Base-by-base conservation (phyloP, 2,113 vertebrate genomes). In the Gasterosteus aculeatus region DNA sequence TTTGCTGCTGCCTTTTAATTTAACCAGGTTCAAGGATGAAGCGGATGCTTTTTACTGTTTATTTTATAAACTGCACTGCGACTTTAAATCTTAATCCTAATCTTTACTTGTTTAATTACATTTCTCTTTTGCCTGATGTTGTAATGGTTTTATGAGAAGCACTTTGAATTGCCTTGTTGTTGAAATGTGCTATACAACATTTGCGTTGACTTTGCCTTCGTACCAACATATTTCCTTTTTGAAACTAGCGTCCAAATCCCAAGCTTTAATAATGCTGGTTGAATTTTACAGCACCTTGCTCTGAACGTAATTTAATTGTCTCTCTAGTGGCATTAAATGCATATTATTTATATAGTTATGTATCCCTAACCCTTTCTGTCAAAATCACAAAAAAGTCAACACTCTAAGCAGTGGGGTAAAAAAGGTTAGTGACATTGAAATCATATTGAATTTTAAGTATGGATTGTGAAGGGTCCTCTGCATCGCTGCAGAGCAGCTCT, bases 401-500 rank as follows among this genome's bases (percentile, higher is more conserved):
- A 31, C 15, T 54, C 29, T 12, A 6, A 18, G 38, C 22, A 54
- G 56, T 29, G 42, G 6, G 22, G 31, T 66, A 51, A 69, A 51
- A 69, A 22, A 56, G 7, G 49, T 35, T n/a, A 71, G 44, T 76
- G 67, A 72, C 75, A 33, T 47, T 82, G 77, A 75, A 74, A 54
- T 74, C 35, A 38, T 51, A 69, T 18, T 66, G 71, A 65, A 35
- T 35, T 58, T 70, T 68, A 31, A 18, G 78, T 72, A 33, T 39
- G 33, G 56, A 63, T n/a, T 33, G 42, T 75, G 11, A 44, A 72
- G 78, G 71, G 56, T 70, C 67, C 57, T 78, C 33, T 39, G 66
- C 73, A 63, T 79, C 78, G 66, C 62, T 64, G 46, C 54, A 69
- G 71, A 76, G 72, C 46, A 6, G 76, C 69, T 78, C 71, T 56